Base-by-base conservation (phyloP, 2,113 vertebrate species). In the Microtus montanus region DNA sequence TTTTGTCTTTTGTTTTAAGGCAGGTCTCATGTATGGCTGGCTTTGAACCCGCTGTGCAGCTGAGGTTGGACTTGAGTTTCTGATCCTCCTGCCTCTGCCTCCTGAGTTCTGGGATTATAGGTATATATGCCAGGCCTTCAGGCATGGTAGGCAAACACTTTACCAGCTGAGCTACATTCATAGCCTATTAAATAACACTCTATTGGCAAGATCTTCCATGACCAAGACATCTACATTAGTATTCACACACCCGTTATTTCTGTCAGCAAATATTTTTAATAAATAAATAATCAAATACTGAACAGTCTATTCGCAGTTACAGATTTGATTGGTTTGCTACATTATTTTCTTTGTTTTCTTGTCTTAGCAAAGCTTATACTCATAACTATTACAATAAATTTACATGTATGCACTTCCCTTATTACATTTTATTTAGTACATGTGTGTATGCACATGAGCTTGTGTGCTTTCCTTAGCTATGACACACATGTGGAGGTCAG, bases 361-460 rank as follows among this genome's bases (percentile, higher is more conserved):
- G 49, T 68, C 12, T 68, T 30, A 66, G 71, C 87, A 74, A 78
- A 61, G 30, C 30, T 11, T 73, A 6, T n/a, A 17, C 33, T 28
- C 74, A 33, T 87, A 94, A 73, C 52, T 54, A 78, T 89, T 92
- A 61, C 90, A 96, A 64, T 71, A 38, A 26, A 70, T 33, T 64
- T 89, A 66, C 38, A 44, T 20, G 7, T 85, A 33, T 66, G 5
- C 2, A 35, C 47, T 79, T 52, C 26, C 44, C 35, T 35, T 47
- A 28, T 79, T 79, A 52, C 15, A 35, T 79, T 54, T 35, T 79
- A 33, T 35, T 33, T 79, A 54, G 15, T 61, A 54, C 30, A 20
- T 52, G 38, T 41, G 61, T 63, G 63, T 24, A 44, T 44, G 11
- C 24, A 15, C 41, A 44, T 15, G 33, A 9, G 20, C 19, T 3